Percentiles rank a stretch among this genome's conserved stretches.
Conservation (phyloP, 2,113 vertebrate species). For the Cyprinodon tularosa region DNA sequence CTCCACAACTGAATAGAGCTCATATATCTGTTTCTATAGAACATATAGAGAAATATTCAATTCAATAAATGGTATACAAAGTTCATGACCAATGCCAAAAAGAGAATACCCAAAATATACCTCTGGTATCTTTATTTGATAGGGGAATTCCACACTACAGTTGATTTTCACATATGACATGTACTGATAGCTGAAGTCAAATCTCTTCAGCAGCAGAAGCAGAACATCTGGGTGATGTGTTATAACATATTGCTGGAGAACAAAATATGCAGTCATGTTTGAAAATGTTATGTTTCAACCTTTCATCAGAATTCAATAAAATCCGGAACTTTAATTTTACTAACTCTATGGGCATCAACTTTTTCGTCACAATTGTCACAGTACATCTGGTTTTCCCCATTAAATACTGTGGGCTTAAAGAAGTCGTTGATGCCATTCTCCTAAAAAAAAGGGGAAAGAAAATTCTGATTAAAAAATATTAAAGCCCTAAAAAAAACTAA, state of each 20-base stretch:
- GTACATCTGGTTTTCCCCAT: conserved; percentile 71
- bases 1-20: conserved; percentile 12
- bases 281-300: not conserved
- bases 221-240: conserved; percentile 64
- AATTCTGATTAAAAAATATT: not conserved
- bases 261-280: not conserved
- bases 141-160: conserved; percentile 42
- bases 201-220: conserved; percentile 74
- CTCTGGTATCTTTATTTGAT: conserved; percentile 22
- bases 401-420: conserved; percentile 36
- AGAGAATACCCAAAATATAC: not conserved
- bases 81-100: not conserved
- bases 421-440: conserved; percentile 28
- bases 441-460: conserved; percentile 35
- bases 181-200: conserved; percentile 51
- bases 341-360: conserved; percentile 64
- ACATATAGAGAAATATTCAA: not conserved
- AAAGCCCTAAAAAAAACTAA: not conserved
- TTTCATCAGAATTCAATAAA: not conserved
- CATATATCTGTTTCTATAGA: not conserved
- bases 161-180: conserved; percentile 65
- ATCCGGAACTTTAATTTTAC: conserved; percentile 25
- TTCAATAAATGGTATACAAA: not conserved
- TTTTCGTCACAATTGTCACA: conserved; percentile 66
- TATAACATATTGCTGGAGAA: conserved; percentile 39